Conservation (phyloP, 2,113 vertebrate genomes). For the Oryzias melastigma region DNA sequence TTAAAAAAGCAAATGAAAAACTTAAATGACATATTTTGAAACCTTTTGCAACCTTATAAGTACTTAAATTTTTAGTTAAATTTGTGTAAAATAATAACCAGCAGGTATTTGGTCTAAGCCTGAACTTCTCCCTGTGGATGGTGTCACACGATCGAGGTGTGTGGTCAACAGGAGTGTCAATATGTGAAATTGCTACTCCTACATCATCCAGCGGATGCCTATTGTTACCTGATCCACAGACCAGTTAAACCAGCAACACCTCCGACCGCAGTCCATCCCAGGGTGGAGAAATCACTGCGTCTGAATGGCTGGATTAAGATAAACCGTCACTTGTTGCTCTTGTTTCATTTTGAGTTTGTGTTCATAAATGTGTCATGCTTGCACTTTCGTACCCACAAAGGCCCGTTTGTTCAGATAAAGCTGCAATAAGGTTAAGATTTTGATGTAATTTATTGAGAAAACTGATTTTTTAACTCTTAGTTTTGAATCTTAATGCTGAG, state of each 20-base stretch:
- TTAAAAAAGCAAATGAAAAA: too few relatives aligned
- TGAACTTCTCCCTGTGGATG: too few relatives aligned
- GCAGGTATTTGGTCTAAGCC: too few relatives aligned
- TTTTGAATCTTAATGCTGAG: too few relatives aligned
- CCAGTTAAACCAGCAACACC: slow-evolving; percentile 62
- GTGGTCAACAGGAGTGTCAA: slow-evolving; percentile 13
- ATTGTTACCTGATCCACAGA: slow-evolving; percentile 47
- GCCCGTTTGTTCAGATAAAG: neutral
- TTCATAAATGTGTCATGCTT: neutral
- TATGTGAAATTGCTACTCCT: slow-evolving; percentile 22
- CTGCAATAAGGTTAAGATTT: neutral
- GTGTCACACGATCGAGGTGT: too few relatives aligned
- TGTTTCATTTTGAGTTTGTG: slow-evolving; percentile 9
- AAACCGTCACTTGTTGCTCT: slow-evolving; percentile 39
- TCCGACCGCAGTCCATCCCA: slow-evolving; percentile 34
- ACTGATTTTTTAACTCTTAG: too few relatives aligned
- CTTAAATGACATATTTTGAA: too few relatives aligned
- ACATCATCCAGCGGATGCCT: slow-evolving; percentile 15
- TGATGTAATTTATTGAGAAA: too few relatives aligned
- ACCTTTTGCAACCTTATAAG: too few relatives aligned
- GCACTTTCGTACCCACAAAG: neutral
- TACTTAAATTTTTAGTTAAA: too few relatives aligned
- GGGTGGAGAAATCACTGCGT: slow-evolving; percentile 61
- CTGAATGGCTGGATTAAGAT: slow-evolving; percentile 38
- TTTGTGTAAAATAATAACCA: too few relatives aligned